phyloP scores from a whole-genome alignment of 2,888 invertebrate species.

The Tipula confusa region DNA sequence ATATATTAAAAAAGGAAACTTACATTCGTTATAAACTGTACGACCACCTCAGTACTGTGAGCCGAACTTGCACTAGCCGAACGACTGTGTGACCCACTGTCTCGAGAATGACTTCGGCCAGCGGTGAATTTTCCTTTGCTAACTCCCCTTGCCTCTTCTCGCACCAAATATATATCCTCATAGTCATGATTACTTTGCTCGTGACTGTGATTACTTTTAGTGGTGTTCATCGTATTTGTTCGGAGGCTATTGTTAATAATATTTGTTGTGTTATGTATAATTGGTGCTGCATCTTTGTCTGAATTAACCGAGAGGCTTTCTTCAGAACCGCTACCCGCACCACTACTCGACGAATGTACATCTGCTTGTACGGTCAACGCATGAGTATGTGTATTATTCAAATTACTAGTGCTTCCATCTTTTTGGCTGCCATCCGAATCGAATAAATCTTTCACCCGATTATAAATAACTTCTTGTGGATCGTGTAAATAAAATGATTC shows the following conservation, averaged over 20 bases:
- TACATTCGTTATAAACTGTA: conserved; percentile 49
- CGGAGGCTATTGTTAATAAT: conserved; percentile 38
- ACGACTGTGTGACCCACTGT: conserved; percentile 71
- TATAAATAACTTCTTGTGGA: conserved; percentile 74
- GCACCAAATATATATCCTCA: conserved; percentile 73
- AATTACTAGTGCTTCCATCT: conserved; percentile 36
- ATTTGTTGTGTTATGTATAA: conserved; percentile 37
- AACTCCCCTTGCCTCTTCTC: conserved; percentile 53
- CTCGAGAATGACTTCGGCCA: conserved; percentile 57
- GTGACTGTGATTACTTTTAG: conserved; percentile 32
- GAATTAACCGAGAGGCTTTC: conserved; percentile 60
- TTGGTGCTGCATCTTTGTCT: conserved; percentile 47
- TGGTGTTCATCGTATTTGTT: conserved; percentile 34
- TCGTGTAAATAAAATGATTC: conserved; percentile 82
- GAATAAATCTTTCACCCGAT: conserved; percentile 79
- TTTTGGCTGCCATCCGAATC: conserved; percentile 52
- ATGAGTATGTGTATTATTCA: conserved; percentile 39
- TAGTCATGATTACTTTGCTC: conserved; percentile 63
- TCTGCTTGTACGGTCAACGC: conserved; percentile 75
- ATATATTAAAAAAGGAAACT: conserved; percentile 37
- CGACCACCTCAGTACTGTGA: conserved; percentile 49
- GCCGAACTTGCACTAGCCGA: conserved; percentile 59
- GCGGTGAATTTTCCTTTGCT: conserved; percentile 33
- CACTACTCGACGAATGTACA: conserved; percentile 71
- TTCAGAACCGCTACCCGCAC: conserved; percentile 58